Percentiles rank a stretch among this genome's conserved stretches.
Conservation (phyloP, 2,888 invertebrate species). For the Polia nebulosa region DNA sequence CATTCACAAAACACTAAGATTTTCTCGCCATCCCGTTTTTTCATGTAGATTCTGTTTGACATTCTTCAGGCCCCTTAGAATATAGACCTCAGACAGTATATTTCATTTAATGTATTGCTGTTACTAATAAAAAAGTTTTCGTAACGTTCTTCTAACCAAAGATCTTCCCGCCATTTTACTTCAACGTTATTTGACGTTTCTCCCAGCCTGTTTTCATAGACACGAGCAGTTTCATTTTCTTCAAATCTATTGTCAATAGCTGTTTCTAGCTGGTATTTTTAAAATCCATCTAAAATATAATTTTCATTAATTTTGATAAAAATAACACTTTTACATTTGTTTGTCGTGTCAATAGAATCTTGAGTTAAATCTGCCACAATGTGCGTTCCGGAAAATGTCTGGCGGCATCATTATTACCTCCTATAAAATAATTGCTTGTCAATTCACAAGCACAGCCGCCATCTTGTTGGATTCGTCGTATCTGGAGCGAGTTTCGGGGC, state of each 20-base stretch:
- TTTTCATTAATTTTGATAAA: neutral
- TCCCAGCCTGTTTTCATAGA: neutral
- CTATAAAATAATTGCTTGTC: constrained; percentile 33
- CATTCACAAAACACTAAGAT: neutral
- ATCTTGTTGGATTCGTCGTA: constrained; percentile 64
- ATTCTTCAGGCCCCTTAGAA: too few relatives aligned
- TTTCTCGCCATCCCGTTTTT: neutral
- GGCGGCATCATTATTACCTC: neutral
- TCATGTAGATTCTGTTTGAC: too few relatives aligned
- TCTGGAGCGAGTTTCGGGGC: constrained; percentile 82
- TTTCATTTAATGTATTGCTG: neutral
- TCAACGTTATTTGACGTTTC: neutral
- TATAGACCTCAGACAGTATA: too few relatives aligned
- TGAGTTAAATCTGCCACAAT: neutral
- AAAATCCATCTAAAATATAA: neutral
- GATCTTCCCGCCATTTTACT: neutral
- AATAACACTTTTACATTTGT: neutral
- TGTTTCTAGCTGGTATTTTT: too few relatives aligned
- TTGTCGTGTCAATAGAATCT: neutral
- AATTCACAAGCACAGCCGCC: constrained; percentile 49
- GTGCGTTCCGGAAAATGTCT: neutral
- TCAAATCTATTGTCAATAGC: neutral
- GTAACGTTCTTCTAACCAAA: neutral
- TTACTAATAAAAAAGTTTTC: neutral
- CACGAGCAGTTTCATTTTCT: neutral